phyloP scores from a whole-genome alignment of 2,113 vertebrate genomes.

The Elaphurus davidianus region DNA sequence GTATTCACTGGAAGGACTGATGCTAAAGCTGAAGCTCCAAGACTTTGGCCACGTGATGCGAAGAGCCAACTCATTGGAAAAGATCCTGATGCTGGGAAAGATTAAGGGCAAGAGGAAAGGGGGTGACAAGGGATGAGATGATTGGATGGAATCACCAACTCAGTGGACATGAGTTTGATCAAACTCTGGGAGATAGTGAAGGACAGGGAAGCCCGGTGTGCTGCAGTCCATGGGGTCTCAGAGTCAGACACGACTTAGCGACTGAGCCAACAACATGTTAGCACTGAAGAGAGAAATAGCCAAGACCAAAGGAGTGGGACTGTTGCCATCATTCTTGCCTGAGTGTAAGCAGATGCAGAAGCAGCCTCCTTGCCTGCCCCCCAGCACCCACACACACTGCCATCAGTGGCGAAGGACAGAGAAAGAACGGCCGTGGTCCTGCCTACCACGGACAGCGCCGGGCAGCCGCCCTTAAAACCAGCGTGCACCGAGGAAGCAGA shows the following conservation, averaged over 20 bases:
- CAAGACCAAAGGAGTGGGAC: not conserved
- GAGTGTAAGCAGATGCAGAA: not conserved
- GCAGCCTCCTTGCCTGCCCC: not conserved
- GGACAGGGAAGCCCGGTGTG: not conserved
- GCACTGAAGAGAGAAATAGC: not conserved
- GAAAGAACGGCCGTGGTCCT: not conserved
- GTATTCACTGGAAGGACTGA: not conserved
- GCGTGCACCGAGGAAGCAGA: not conserved
- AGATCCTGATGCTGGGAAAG: not conserved
- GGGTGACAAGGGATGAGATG: not conserved
- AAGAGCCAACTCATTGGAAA: not conserved
- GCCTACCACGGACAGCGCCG: not conserved
- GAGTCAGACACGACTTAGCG: not conserved
- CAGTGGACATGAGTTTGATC: not conserved
- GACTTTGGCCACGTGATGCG: fast-evolving
- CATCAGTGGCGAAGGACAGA: not conserved
- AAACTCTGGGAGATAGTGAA: not conserved
- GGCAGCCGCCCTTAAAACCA: not conserved
- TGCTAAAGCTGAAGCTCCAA: not conserved
- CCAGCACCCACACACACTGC: not conserved
- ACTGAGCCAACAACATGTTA: not conserved
- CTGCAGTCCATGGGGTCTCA: not conserved
- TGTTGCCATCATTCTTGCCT: not conserved
- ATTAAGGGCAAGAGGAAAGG: not conserved
- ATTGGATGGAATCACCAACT: not conserved